Evolutionary conservation across 1,140 invertebrate species (phyloP), one percentile per base, ranked within the genome.

Genomic region (Dinothrombium tinctorium): DNA sequence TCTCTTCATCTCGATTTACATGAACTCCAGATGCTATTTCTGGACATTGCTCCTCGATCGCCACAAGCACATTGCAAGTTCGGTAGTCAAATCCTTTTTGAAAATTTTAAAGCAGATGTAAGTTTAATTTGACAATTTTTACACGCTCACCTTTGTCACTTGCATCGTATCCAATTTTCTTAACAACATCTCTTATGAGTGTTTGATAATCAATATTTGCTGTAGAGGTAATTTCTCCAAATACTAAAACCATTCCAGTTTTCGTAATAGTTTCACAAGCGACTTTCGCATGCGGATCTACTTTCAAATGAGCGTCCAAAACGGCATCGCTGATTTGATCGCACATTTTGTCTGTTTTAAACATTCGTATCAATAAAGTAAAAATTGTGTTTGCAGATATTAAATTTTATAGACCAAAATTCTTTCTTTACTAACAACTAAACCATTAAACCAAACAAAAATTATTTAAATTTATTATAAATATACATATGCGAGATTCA

Each of bases 11-110:
- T 55, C 83, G 75, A 62, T 89, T 69, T 48, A 71, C 69, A 66
- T 98, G 89, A 24, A 98, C 90, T 54, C 89, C 90, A 55, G 76
- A 70, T 40, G 90, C 89, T 62, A 98, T 99, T 64, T 98, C 78
- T 47, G 82, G 79, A 51, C 79, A 87, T 67, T 99, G 92, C 63
- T 98, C 73, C 65, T 96, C 89, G 56, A 99, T 66, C 46, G 89
- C 87, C 60, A 96, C 74, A 61, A 98, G 71, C 54, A 99, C 79
- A 69, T 96, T 98, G 65, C 90, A 82, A 50, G 90, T 98, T 62
- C 79, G 81, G 72, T 82, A 90, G 72, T 98, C 92, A 70, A 98
- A 98, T 63, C 92, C 33, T 35, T 4, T 7, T 20, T 7, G 11
- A 19, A 19, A 32, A 32, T 0, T 32, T 12, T 14, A 12, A 7